Conservation (phyloP, 2,113 vertebrate species). For the Colaptes auratus region DNA sequence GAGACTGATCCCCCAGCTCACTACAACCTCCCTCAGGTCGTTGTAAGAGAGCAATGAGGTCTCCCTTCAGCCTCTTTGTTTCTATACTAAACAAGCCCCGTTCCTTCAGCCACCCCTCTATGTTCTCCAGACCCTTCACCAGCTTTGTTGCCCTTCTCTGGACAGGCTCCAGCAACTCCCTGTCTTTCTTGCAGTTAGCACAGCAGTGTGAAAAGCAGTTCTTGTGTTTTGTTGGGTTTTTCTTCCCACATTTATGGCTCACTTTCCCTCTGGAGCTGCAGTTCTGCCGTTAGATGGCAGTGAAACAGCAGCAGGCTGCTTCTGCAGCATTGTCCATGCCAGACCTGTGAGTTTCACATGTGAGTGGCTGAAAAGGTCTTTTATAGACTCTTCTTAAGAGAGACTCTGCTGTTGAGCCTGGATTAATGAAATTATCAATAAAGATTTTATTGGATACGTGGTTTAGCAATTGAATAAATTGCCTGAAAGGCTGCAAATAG, state of each 20-base stretch:
- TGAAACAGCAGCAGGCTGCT: not conserved
- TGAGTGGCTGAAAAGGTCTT: not conserved
- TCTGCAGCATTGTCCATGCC: not conserved
- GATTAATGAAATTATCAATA: not conserved
- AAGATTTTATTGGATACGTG: not conserved
- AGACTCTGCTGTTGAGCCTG: not conserved
- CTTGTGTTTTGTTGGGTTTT: not conserved
- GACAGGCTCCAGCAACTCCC: no score
- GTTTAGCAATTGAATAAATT: not conserved
- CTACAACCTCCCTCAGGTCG: no score
- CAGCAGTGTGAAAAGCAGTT: not conserved
- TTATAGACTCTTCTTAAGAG: not conserved
- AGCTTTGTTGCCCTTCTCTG: no score
- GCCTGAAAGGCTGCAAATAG: not conserved
- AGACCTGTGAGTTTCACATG: not conserved
- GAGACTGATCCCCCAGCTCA: no score
- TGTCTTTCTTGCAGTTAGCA: not conserved
- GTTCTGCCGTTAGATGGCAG: slow-evolving; percentile 14
- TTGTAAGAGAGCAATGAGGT: no score
- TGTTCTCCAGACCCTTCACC: no score
- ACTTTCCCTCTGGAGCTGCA: not conserved
- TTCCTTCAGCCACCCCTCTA: no score
- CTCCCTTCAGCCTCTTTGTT: no score
- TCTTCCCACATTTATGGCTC: not conserved
- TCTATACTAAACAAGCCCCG: no score